Conservation (phyloP, 2,888 invertebrate species). For the Vanessa cardui region DNA sequence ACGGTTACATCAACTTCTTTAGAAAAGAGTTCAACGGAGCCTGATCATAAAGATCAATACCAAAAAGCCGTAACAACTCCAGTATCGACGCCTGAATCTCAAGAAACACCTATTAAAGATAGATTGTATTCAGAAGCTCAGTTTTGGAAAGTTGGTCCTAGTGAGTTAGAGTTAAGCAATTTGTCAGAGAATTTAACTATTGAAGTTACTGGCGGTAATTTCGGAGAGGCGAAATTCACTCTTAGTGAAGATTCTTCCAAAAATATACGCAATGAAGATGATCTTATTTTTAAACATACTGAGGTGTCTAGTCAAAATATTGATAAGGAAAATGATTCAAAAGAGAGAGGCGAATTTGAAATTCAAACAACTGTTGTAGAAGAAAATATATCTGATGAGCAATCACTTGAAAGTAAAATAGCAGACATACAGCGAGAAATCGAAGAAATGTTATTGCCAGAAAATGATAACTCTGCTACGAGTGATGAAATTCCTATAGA, state of each 20-base stretch:
- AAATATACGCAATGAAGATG: conserved; percentile 20
- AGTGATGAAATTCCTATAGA: conserved; percentile 68
- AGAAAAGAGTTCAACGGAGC: conserved; percentile 48
- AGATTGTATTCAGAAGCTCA: conserved; percentile 73
- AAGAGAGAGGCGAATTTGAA: conserved; percentile 40
- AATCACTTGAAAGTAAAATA: conserved; percentile 75
- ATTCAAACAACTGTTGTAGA: conserved; percentile 25
- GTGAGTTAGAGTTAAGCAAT: conserved; percentile 50
- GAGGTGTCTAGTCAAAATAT: conserved; percentile 30
- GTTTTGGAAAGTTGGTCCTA: conserved; percentile 71
- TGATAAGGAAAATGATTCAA: conserved; percentile 43
- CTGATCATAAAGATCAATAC: conserved; percentile 30
- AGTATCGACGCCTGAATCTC: conserved; percentile 67
- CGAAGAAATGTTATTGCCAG: conserved; percentile 75
- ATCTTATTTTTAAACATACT: conserved; percentile 8
- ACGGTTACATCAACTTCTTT: conserved; percentile 44
- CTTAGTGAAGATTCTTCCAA: conserved; percentile 32
- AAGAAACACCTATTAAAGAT: conserved; percentile 74
- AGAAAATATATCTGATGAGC: conserved; percentile 63
- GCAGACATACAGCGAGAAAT: conserved; percentile 78
- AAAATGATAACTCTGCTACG: conserved; percentile 70
- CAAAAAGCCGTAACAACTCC: conserved; percentile 50
- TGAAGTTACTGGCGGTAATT: conserved; percentile 24
- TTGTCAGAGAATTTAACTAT: conserved; percentile 59
- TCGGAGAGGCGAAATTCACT: conserved; percentile 12